Conservation (phyloP, 2,888 invertebrate species). For the Coecobrya sp. region DNA sequence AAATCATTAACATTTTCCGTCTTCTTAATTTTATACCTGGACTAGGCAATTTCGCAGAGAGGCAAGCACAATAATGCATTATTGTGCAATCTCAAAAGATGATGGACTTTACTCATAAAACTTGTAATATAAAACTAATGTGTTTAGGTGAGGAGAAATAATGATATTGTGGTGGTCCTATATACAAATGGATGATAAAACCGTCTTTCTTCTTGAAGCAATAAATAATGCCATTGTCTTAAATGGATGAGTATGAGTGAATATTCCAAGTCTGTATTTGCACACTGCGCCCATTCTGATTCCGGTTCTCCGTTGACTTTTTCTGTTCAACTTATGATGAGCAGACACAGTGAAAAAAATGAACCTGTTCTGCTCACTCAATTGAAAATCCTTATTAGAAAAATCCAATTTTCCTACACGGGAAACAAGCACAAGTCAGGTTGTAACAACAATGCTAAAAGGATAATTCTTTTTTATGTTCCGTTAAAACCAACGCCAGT, state of each 20-base stretch:
- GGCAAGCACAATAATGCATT: neutral
- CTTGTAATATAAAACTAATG: neutral
- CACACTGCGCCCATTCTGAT: neutral
- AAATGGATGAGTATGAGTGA: neutral
- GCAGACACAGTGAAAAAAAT: conserved; percentile 1
- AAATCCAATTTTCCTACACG: conserved; percentile 67
- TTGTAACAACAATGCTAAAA: conserved; percentile 20
- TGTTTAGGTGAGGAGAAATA: neutral
- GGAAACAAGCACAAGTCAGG: conserved; percentile 15
- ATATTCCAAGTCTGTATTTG: neutral
- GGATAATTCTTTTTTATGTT: conserved; percentile 26
- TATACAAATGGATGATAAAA: conserved; percentile 15
- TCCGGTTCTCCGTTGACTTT: neutral
- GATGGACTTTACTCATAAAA: neutral
- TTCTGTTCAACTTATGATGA: neutral
- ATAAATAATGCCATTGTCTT: conserved; percentile 28
- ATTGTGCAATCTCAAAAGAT: neutral
- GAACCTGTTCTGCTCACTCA: conserved; percentile 78
- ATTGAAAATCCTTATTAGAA: conserved; percentile 76
- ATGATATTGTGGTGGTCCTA: conserved; percentile 16
- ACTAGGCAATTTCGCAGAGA: conserved; percentile 26
- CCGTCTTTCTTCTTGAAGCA: neutral
- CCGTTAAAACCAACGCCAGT: conserved; percentile 30
- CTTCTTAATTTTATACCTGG: conserved; percentile 21
- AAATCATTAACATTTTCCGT: conserved; percentile 69